Base-by-base conservation (phyloP, 2,888 invertebrate species). In the Pedicia rivosa region DNA sequence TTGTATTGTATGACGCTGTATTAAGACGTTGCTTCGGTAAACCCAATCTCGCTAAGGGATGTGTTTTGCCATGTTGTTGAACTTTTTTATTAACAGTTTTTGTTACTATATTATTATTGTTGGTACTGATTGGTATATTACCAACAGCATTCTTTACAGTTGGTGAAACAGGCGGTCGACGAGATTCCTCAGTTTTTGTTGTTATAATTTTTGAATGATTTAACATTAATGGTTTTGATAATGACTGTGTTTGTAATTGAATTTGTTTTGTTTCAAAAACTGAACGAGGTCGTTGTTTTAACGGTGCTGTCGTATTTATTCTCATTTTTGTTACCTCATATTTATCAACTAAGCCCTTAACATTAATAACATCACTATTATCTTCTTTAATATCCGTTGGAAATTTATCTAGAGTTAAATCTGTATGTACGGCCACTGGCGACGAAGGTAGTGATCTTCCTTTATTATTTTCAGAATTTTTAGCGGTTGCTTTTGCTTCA, bases 31-130 rank as follows among this genome's bases (percentile, higher is more conserved):
- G 70, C 67, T 80, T 76, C 61, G 70, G 74, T 62, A 78, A 69
- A 65, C 77, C 78, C 62, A 91, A 72, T 72, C 80, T 79, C 52
- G 87, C 78, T 54, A 91, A 69, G 47, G 91, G 90, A 70, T 91
- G 90, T 53, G 82, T 87, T 63, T 84, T 86, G 50, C 90, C 90
- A 59, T 86, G 88, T 60, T 90, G 88, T 62, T 83, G 81, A 26
- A 16, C 26, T 35, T 26, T 15, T 16, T 35, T 35, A 35, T 31
- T 31, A 25, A 25, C 16, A 9, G 17, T 33, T 19, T 16, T 29
- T 16, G n/a, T 34, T 10, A 24, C 5, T 14, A 28, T 15, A 27
- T 34, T 40, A 16, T 26, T 13, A 31, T 34, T 37, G 14, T 30
- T 40, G 26, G 9, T 32, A 32, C 16, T 35, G 26, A 26, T 35